Conservation (phyloP, 2,888 invertebrate species). For the Drosophila ustulata region DNA sequence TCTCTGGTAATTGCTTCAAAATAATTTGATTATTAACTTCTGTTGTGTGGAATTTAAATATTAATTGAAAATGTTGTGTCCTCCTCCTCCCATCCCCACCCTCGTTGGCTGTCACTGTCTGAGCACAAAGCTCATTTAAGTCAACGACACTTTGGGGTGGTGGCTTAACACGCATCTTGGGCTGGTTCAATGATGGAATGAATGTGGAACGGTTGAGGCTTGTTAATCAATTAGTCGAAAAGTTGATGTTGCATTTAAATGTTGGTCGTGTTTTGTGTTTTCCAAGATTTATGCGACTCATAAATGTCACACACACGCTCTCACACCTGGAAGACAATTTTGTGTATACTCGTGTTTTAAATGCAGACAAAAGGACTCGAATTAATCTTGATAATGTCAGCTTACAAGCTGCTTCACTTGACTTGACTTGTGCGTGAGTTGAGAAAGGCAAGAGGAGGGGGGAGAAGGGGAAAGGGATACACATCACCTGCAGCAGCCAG, state of each 20-base stretch:
- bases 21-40: conserved; percentile 80
- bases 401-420: conserved; percentile 62
- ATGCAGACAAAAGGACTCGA: conserved; percentile 37
- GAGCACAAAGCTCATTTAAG: conserved; percentile 19
- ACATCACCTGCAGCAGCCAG: conserved; percentile 59
- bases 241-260: conserved; percentile 71
- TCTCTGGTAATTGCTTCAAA: conserved; percentile 68
- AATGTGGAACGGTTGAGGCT: conserved; percentile 14
- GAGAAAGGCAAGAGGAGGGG: not conserved
- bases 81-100: conserved; percentile 6
- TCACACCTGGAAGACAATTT: conserved; percentile 31
- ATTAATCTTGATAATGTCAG: conserved; percentile 70
- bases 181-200: not conserved
- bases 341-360: conserved; percentile 18
- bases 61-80: conserved; percentile 68
- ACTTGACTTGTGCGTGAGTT: not conserved
- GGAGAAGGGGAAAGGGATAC: not conserved
- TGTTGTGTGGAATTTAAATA: conserved; percentile 70
- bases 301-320: conserved; percentile 65
- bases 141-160: conserved; percentile 16
- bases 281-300: conserved; percentile 72
- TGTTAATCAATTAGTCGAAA: conserved; percentile 71
- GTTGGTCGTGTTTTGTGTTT: conserved; percentile 22
- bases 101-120: no score
- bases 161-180: conserved; percentile 17